Conservation (phyloP, 2,797 vertebrate species). For the Gymnocypris eckloni region DNA sequence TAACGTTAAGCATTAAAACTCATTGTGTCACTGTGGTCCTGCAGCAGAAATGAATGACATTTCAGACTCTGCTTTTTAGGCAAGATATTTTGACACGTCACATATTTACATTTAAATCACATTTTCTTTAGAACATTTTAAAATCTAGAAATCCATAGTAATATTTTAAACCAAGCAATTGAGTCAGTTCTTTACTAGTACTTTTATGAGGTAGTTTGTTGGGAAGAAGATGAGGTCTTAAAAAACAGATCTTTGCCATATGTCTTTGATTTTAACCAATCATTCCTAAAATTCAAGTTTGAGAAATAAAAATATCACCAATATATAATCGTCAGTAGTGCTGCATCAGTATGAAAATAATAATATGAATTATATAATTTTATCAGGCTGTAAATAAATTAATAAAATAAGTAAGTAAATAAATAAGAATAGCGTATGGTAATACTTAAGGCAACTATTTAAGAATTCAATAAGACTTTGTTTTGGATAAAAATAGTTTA, state of each 20-base stretch:
- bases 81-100: neutral
- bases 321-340: neutral
- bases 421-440: neutral
- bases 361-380: neutral
- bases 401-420: neutral
- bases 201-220: neutral
- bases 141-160: neutral
- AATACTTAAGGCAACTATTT: neutral
- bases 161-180: neutral
- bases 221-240: neutral
- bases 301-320: neutral
- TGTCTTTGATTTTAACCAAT: constrained; percentile 3
- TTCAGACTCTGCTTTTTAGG: neutral
- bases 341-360: neutral
- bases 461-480: neutral
- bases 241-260: neutral
- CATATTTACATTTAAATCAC: neutral
- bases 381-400: neutral
- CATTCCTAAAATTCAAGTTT: neutral
- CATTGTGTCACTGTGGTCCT: neutral
- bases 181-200: neutral
- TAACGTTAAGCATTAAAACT: neutral
- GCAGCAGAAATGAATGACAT: neutral
- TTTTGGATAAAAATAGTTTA: neutral
- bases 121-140: neutral